Conservation (phyloP, 1,140 invertebrate species). For the Asobara japonica region DNA sequence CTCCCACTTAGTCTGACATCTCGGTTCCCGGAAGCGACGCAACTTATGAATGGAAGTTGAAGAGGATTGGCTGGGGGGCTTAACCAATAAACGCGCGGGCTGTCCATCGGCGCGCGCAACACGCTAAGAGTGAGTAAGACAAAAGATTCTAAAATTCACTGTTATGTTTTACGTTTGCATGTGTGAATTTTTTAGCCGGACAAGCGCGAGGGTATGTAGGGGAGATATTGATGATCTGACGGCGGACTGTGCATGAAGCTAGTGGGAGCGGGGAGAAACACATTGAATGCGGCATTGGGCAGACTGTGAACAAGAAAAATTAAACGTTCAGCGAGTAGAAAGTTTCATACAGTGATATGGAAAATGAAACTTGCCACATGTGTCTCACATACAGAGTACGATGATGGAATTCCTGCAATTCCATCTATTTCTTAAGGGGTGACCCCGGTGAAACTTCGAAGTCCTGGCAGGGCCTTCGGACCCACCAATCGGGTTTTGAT, state of each 20-base stretch:
- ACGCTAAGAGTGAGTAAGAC: conserved; percentile 20
- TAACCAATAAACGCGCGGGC: conserved; percentile 43
- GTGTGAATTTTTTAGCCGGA: neutral
- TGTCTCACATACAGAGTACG: too few relatives aligned
- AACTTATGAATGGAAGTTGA: conserved; percentile 58
- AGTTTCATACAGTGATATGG: too few relatives aligned
- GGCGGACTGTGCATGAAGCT: neutral
- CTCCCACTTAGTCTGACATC: conserved; percentile 11
- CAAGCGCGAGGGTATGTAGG: neutral
- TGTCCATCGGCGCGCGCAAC: conserved; percentile 23
- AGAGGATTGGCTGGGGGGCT: conserved; percentile 45
- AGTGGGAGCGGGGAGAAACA: neutral
- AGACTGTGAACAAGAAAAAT: too few relatives aligned
- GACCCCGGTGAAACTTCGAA: too few relatives aligned
- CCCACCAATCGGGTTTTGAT: too few relatives aligned
- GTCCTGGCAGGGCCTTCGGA: too few relatives aligned
- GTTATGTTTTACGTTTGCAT: conserved; percentile 13
- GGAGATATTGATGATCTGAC: conserved; percentile 16
- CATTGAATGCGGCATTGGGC: too few relatives aligned
- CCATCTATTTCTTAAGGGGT: too few relatives aligned
- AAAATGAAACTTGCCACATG: too few relatives aligned
- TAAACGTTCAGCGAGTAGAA: too few relatives aligned
- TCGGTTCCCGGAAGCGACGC: conserved; percentile 42
- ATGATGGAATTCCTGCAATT: too few relatives aligned
- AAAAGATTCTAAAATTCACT: conserved; percentile 40